A percentile compares a stretch with the other conserved stretches of the same genome.
Conservation (phyloP, 30 jellyfish, hydroid and myxozoan species). For the Rhopilema esculentum region DNA sequence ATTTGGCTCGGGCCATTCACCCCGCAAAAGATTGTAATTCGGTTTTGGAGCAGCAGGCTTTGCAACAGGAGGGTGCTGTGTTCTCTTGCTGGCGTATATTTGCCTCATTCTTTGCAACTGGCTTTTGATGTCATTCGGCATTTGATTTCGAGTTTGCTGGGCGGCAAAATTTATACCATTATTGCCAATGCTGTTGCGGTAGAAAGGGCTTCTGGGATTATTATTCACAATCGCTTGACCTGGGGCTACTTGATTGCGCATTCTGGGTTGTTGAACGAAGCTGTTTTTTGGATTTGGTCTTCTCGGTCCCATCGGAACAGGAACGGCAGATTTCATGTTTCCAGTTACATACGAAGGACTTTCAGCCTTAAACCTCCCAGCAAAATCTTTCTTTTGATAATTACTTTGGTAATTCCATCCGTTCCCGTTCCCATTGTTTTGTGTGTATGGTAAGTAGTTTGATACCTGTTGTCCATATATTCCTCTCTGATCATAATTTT, state of each 20-base stretch:
- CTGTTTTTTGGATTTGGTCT: neutral
- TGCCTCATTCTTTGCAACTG: conserved; percentile 49
- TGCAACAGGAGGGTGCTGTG: conserved; percentile 2
- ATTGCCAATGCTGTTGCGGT: conserved; percentile 9
- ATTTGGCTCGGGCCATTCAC: conserved; percentile 61
- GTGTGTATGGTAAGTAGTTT: neutral
- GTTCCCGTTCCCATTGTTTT: neutral
- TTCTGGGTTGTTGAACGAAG: neutral
- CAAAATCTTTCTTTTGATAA: conserved; percentile 41
- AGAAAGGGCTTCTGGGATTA: conserved; percentile 14
- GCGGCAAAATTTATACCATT: neutral
- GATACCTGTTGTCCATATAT: neutral
- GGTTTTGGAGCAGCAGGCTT: neutral
- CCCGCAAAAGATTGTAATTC: conserved; percentile 2
- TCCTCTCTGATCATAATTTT: neutral
- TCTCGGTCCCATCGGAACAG: conserved; percentile 11
- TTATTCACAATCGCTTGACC: neutral
- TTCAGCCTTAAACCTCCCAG: neutral
- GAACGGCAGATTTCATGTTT: conserved; percentile 44
- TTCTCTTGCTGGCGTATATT: conserved; percentile 26
- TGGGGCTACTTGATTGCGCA: conserved; percentile 15
- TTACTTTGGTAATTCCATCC: conserved; percentile 28
- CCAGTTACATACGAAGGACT: conserved; percentile 34
- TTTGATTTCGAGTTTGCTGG: conserved; percentile 1
- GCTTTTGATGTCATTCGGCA: neutral